Evolutionary conservation across 1,140 invertebrate genomes (phyloP).

Genomic region (Pararge aegeria): DNA sequence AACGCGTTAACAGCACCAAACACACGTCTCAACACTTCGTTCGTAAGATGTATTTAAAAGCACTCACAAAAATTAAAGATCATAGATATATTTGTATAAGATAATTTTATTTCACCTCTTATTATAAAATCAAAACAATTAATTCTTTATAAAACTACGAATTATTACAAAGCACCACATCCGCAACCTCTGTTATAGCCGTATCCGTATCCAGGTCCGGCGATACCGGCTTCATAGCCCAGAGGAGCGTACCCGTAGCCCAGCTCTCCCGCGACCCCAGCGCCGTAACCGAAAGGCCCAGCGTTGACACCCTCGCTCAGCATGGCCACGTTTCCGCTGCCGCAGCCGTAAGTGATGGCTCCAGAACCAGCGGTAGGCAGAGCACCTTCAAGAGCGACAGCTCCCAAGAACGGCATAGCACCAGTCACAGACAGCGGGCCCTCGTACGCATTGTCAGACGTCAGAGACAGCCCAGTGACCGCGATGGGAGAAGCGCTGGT

Average conservation of each 20-base stretch:
- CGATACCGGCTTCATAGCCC: not conserved
- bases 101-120: too few species aligned
- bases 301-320: slow-evolving; percentile 24
- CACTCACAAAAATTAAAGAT: too few species aligned
- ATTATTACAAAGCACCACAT: too few species aligned
- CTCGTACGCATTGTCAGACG: slow-evolving; percentile 41
- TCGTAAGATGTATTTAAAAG: too few species aligned
- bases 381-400: slow-evolving; percentile 41
- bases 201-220: too few species aligned
- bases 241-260: not conserved
- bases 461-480: slow-evolving; percentile 36
- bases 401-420: slow-evolving; percentile 38
- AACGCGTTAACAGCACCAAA: too few species aligned
- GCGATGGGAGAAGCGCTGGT: slow-evolving; percentile 30
- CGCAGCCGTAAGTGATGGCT: slow-evolving; percentile 43
- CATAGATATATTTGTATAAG: too few species aligned
- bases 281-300: slow-evolving; percentile 14
- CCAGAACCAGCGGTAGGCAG: slow-evolving; percentile 42
- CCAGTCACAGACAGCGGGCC: slow-evolving; percentile 39
- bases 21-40: too few species aligned
- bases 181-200: too few species aligned
- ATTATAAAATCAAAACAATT: too few species aligned
- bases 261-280: not conserved
- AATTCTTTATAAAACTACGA: too few species aligned
- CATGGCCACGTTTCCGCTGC: slow-evolving; percentile 35